Percentiles rank a stretch among this genome's conserved stretches.
phyloP scores from a whole-genome alignment of 2,888 invertebrate species.

The Iphiclides podalirius region DNA sequence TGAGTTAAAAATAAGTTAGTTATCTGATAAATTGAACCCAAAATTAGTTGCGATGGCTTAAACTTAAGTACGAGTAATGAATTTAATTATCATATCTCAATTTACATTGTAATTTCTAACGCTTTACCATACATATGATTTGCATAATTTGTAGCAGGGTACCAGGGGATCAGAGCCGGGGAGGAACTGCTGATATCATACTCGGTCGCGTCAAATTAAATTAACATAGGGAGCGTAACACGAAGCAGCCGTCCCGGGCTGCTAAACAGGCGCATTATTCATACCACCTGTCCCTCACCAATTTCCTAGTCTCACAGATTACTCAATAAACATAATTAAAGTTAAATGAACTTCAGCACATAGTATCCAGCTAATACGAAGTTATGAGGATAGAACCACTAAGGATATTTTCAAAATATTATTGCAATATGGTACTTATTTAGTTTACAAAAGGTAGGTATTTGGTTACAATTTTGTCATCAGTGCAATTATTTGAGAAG shows the following conservation, averaged over 20 bases:
- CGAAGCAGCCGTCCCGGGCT: not conserved
- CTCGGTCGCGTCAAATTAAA: constrained; percentile 50
- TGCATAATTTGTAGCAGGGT: constrained; percentile 39
- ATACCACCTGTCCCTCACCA: constrained; percentile 11
- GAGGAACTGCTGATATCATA: constrained; percentile 42
- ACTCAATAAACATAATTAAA: not conserved
- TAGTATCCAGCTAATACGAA: no score
- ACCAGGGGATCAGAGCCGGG: constrained; percentile 46
- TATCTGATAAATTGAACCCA: not conserved
- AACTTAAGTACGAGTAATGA: not conserved
- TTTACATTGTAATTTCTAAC: constrained; percentile 1
- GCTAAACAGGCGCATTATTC: constrained; percentile 18
- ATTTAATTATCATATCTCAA: not conserved
- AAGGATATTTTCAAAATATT: no score
- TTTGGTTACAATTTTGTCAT: no score
- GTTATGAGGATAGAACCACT: no score
- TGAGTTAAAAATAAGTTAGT: no score
- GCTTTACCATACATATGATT: not conserved
- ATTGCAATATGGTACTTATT: no score
- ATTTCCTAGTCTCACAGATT: constrained; percentile 3
- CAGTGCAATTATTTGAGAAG: no score
- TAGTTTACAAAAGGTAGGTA: no score
- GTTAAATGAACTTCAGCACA: no score
- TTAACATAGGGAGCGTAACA: constrained; percentile 54
- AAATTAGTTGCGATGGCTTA: not conserved